Percentiles rank a stretch among this genome's conserved stretches.
Evolutionary conservation across 2,888 invertebrate species (phyloP).

Genomic region (Pristionchus japonicus): DNA sequence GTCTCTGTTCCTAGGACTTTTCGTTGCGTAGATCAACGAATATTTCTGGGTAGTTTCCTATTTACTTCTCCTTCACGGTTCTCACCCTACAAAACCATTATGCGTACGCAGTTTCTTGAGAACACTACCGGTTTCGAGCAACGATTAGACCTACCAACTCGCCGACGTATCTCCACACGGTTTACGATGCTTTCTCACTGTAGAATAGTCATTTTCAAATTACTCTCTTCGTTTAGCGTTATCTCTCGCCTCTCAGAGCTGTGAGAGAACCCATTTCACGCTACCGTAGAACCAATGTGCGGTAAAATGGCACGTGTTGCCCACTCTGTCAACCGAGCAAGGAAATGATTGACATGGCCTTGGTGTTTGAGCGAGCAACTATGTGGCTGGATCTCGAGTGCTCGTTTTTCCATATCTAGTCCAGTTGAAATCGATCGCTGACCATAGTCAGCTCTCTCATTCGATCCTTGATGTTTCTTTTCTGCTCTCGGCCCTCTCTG

Average conservation of each 20-base stretch:
- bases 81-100: neutral
- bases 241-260: neutral
- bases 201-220: neutral
- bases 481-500: neutral
- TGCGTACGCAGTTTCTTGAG: neutral
- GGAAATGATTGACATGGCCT: neutral
- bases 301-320: neutral
- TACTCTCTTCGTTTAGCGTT: neutral
- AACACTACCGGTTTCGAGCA: neutral
- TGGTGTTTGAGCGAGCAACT: neutral
- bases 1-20: neutral
- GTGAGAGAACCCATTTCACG: too few species aligned
- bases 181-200: neutral
- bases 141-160: constrained; percentile 1
- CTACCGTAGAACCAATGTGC: neutral
- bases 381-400: neutral
- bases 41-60: neutral
- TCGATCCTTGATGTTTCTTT: neutral
- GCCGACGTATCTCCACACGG: too few species aligned
- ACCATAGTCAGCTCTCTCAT: neutral
- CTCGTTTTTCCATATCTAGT: neutral
- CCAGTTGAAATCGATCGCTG: neutral
- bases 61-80: neutral
- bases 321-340: neutral
- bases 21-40: neutral